Evolutionary conservation across 2,113 vertebrate species (phyloP).

Genomic region (Sialia sialis): DNA sequence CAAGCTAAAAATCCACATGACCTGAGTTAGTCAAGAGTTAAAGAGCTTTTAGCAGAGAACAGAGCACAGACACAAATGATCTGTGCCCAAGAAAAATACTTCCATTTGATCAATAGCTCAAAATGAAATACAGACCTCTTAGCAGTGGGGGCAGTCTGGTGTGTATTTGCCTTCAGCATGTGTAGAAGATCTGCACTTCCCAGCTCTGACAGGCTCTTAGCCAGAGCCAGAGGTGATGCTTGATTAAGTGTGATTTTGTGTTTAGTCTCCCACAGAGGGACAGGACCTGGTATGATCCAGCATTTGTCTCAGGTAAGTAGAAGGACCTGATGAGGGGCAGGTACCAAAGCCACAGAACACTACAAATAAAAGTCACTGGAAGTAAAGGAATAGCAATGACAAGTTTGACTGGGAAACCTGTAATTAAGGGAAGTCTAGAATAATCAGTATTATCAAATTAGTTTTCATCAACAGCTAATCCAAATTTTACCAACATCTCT

Average conservation of each 20-base stretch:
- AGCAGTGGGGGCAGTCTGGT: not conserved
- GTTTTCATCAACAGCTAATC: not conserved
- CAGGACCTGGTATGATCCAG: not conserved
- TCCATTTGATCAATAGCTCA: not conserved
- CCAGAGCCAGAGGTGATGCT: not conserved
- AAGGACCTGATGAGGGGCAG: not conserved
- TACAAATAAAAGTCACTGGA: not conserved
- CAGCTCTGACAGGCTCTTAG: not conserved
- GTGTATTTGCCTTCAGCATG: not conserved
- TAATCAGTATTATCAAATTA: not conserved
- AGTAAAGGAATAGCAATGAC: not conserved
- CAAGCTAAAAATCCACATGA: not conserved
- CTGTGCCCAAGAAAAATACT: not conserved
- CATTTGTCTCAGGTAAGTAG: not conserved
- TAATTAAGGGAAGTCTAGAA: not conserved
- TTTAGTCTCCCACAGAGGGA: not conserved
- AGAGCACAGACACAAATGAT: rapidly evolving
- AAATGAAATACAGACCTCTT: not conserved
- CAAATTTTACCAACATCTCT: not conserved
- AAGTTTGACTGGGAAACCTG: not conserved
- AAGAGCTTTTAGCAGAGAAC: not conserved
- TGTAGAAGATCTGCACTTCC: not conserved
- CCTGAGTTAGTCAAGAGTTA: not conserved
- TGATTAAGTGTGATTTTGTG: not conserved
- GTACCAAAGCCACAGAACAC: not conserved